phyloP scores from a whole-genome alignment of 2,113 vertebrate species.

The Nothocercus julius region DNA sequence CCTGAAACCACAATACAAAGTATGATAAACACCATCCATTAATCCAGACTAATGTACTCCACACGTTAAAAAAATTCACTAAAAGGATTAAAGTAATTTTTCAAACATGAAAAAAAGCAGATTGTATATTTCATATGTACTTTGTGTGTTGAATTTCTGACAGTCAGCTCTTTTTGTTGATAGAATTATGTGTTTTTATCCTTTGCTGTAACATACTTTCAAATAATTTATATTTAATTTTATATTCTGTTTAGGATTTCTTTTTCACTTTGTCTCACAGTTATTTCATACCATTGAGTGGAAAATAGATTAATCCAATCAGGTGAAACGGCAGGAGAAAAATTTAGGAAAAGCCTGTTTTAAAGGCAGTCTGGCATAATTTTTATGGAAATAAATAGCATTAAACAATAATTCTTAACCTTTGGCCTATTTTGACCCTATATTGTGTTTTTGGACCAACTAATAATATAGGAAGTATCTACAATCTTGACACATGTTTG shows the following conservation, averaged over 20 bases:
- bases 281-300: conserved; percentile 43
- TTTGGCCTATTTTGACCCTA: background rate
- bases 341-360: conserved; percentile 19
- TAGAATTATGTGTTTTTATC: conserved; percentile 66
- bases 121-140: conserved; percentile 55
- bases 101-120: conserved; percentile 62
- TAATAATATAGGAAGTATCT: background rate
- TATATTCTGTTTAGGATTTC: conserved; percentile 61
- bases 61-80: conserved; percentile 66
- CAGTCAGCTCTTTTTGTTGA: conserved; percentile 20
- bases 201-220: conserved; percentile 41
- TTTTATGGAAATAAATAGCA: conserved; percentile 4
- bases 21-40: conserved; percentile 79
- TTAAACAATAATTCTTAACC: background rate
- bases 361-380: background rate
- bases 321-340: conserved; percentile 52
- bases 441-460: background rate
- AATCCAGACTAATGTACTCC: conserved; percentile 77
- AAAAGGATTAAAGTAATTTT: conserved; percentile 76
- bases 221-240: conserved; percentile 71
- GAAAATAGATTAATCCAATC: conserved; percentile 63
- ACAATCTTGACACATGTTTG: background rate
- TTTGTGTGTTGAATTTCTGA: conserved; percentile 57
- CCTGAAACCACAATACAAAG: conserved; percentile 78
- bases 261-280: conserved; percentile 31